Evolutionary conservation across 2,888 invertebrate genomes (phyloP).

Genomic region (Coecobrya sp.): DNA sequence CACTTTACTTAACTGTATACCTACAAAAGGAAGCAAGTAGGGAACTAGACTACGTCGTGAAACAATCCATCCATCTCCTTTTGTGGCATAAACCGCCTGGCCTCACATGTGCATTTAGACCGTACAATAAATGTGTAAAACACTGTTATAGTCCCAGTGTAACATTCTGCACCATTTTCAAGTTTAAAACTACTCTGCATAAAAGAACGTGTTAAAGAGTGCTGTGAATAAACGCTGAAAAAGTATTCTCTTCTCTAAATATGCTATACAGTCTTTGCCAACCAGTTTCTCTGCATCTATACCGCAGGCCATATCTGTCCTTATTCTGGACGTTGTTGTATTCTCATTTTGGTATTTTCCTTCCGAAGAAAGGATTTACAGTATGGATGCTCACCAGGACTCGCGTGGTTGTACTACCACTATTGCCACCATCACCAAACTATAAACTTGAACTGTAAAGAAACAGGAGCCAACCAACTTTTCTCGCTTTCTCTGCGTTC

Average conservation of each 20-base stretch:
- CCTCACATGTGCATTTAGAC: not conserved
- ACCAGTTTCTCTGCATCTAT: slow-evolving; percentile 65
- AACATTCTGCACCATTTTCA: slow-evolving; percentile 63
- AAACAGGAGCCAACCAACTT: slow-evolving; percentile 76
- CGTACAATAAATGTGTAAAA: slow-evolving; percentile 6
- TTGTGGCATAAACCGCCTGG: slow-evolving; percentile 50
- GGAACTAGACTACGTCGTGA: slow-evolving; percentile 23
- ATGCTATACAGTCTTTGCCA: slow-evolving; percentile 20
- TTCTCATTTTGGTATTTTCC: slow-evolving; percentile 36
- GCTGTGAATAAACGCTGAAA: slow-evolving; percentile 36
- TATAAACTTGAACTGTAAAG: slow-evolving; percentile 63
- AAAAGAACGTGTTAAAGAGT: slow-evolving; percentile 51
- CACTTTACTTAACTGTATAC: slow-evolving; percentile 23
- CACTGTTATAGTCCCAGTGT: slow-evolving; percentile 14
- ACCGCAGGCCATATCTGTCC: slow-evolving; percentile 77
- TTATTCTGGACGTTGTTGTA: slow-evolving; percentile 57
- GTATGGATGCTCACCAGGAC: slow-evolving; percentile 21
- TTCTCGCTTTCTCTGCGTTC: slow-evolving; percentile 57
- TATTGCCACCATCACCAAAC: slow-evolving; percentile 6
- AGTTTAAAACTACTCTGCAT: slow-evolving; percentile 58
- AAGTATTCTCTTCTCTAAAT: slow-evolving; percentile 32
- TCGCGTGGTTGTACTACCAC: not conserved
- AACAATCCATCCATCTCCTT: slow-evolving; percentile 74
- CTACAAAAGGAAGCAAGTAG: not conserved
- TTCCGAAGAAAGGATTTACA: slow-evolving; percentile 74